Evolutionary conservation across 2,888 invertebrate genomes (phyloP), one percentile per base, ranked within the genome.

Genomic region (Helicoverpa assulta): DNA sequence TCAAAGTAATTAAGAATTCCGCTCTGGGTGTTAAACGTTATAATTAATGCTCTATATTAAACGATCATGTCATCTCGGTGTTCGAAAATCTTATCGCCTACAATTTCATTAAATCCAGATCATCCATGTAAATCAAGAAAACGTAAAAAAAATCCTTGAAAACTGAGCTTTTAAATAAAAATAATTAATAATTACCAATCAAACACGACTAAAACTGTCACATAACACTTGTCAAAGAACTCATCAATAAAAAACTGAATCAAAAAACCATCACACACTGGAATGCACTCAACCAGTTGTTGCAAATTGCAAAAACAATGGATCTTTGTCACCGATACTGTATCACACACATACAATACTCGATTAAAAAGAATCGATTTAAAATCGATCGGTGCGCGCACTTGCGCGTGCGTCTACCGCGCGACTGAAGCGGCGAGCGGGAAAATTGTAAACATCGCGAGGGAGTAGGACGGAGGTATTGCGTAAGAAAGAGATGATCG

Each of bases 401-500:
- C 81, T 84, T 86, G 81, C 89, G 91, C 92, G 87, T 88, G 86
- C 86, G 86, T 66, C 85, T 79, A 54, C 69, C 84, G 78, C 74
- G 81, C 87, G 80, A 94, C 94, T 94, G 84, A 67, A 76, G 79
- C 69, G 19, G 66, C 58, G 74, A 80, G 82, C 83, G 89, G 87
- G 88, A 90, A 92, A 92, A 91, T 90, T 89, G 89, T 93, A 94
- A 94, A 93, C 92, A 93, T 76, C 78, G 77, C 26, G 89, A 52
- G 83, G 37, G 87, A 90, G 64, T 68, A 85, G 81, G 89, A 90
- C 61, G 59, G 78, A 69, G 64, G 66, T 89, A 90, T 81, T 7
- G 75, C 51, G 80, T 18, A 61, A 61, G 90, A 91, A 76, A 78
- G 89, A 75, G 92, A 92, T 57, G 70, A 75, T 70, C 80, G 67